Evolutionary conservation across 2,888 invertebrate species (phyloP), one percentile per base, ranked within the genome.

Genomic region (Oscheius sp.): DNA sequence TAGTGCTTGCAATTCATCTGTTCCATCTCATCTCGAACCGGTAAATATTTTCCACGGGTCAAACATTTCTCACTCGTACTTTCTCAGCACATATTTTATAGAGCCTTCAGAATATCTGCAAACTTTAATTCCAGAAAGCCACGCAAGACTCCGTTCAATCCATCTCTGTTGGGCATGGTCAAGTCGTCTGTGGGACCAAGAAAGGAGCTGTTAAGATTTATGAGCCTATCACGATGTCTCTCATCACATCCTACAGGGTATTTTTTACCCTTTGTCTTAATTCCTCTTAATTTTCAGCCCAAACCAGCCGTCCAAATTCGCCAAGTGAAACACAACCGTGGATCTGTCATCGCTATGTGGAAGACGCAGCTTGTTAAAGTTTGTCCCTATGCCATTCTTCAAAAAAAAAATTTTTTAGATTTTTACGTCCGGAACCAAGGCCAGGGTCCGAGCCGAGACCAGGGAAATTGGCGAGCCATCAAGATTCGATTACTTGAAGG

Each of bases 401-500:
- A 10, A 21, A 47, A 47, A 33, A 3, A 0, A 33, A 53, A 3
- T 42, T 58, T 42, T 70, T 48, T 21, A 70, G 74, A 33, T 68
- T 47, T 68, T 68, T 42, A 58, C 47, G 3, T 35, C 66, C 5
- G 74, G 74, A 21, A 59, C 42, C 33, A 66, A 42, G 21, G 35
- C 48, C 1, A 32, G 21, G 5, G 37, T 59, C 21, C 57, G 66
- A 55, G 60, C 59, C 7, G 58, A 50, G 33, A 59, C 66, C n/a
- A n/a, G 51, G 21, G 59, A 68, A 35, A 47, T 68, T 1, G 68
- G 68, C 10, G 74, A 74, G 35, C 66, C 62, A 32, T 59, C 68
- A 11, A 35, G 74, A 5, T 74, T 74, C 59, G 74, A 74, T 51
- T 74, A 74, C 37, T 48, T 74, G 21, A 68, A 74, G 7, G 74